A percentile compares a stretch with the other conserved stretches of the same genome.
phyloP scores from a whole-genome alignment of 2,888 invertebrate species.

The Nyleta sp. region DNA sequence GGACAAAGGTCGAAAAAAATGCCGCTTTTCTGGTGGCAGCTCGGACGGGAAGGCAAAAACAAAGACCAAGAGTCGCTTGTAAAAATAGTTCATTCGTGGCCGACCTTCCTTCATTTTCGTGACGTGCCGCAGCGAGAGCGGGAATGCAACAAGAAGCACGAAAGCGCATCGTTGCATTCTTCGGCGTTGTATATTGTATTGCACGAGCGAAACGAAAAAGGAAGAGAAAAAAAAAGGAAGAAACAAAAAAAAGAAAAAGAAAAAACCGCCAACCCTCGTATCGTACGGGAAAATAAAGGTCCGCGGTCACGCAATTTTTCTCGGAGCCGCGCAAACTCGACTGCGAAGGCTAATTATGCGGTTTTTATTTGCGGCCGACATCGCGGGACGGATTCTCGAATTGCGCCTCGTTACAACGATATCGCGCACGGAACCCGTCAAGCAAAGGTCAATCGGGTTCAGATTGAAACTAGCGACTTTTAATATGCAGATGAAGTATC shows the following conservation, averaged over 20 bases:
- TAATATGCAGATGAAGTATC: conserved; percentile 59
- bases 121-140: conserved; percentile 14
- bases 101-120: conserved; percentile 51
- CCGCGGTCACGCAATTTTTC: conserved; percentile 38
- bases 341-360: not conserved
- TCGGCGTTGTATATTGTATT: conserved; percentile 37
- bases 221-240: not conserved
- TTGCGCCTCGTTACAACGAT: too few relatives aligned
- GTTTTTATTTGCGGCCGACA: too few relatives aligned
- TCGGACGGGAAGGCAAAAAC: conserved; percentile 14
- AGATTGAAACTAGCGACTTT: conserved; percentile 46
- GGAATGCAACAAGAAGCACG: conserved; percentile 48
- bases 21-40: too few relatives aligned
- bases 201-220: conserved; percentile 25
- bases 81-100: conserved; percentile 26
- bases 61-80: not conserved
- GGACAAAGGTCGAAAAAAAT: too few relatives aligned
- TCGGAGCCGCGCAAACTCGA: not conserved
- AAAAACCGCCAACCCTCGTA: conserved; percentile 4
- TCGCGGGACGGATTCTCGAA: too few relatives aligned
- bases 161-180: conserved; percentile 36
- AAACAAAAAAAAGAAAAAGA: conserved; percentile 10
- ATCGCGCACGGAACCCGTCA: not conserved
- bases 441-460: conserved; percentile 55
- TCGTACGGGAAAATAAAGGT: conserved; percentile 25